Base-by-base conservation (phyloP, 1,140 invertebrate species). In the Papilio helenus region DNA sequence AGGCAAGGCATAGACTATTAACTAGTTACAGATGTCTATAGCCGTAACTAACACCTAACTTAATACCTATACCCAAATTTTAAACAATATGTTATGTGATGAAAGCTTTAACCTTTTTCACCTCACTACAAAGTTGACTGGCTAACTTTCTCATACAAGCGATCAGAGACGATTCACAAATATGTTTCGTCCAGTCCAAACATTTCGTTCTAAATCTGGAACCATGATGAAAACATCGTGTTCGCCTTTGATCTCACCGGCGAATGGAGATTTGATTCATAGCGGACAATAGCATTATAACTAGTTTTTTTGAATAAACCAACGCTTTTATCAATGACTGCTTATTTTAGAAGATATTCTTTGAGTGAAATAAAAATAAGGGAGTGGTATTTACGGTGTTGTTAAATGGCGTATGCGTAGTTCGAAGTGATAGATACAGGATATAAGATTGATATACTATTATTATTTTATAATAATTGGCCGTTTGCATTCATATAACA, bases 161-260 rank as follows among this genome's bases (percentile, higher is more conserved):
- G 51, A 61, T 61, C 23, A 61, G 23, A 9, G 23, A 10, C 55
- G 20, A 61, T 61, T 26, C 58, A 61, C 20, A 12, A 68, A 68
- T 29, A 14, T 29, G 61, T 34, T 29, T 26, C 26, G 14, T 68
- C 14, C 7, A 29, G 23, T 68, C 14, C 7, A 16, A 29, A 68
- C 23, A 29, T 68, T 68, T 12, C 14, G 16, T 68, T 68, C 61
- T 68, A 68, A 34, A 29, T 68, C 4, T 65, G 61, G 23, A 34
- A 29, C 23, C 12, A 29, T 29, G 23, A 16, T 68, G 61, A 68
- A 68, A 68, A 68, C 26, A 29, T 68, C 26, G 26, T 34, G 61
- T 18, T 39, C 26, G 12, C 61, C 61, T 68, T 68, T 68, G 61
- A 68, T 68, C 61, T 68, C 23, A 26, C 58, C 58, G 58, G 23